Conservation (phyloP, 2,797 vertebrate genomes). For the Fistularia commersonii region DNA sequence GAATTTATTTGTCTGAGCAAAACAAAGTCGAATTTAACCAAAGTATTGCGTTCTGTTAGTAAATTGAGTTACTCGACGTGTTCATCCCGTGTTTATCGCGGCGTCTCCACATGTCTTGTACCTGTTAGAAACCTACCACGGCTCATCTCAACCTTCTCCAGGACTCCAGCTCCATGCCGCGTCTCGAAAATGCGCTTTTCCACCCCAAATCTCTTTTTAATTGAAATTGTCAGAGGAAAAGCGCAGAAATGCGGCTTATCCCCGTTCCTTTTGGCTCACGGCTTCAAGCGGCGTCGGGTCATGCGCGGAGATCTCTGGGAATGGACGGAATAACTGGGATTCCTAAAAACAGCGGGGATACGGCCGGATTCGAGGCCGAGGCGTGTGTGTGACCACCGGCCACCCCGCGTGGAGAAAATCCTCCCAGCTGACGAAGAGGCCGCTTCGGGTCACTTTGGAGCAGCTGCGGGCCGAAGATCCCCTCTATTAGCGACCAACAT, state of each 20-base stretch:
- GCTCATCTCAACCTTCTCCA: conserved; percentile 27
- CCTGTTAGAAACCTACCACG: conserved; percentile 8
- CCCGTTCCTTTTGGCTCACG: conserved; percentile 49
- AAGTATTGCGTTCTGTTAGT: too few species aligned
- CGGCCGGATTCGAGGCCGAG: conserved; percentile 10
- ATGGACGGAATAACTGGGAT: conserved; percentile 74
- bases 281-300: conserved; percentile 64
- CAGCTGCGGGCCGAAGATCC: not conserved
- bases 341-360: conserved; percentile 68
- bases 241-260: conserved; percentile 72
- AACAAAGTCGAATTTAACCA: too few species aligned
- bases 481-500: not conserved
- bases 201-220: conserved; percentile 84
- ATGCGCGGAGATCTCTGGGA: conserved; percentile 69
- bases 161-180: conserved; percentile 24
- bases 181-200: conserved; percentile 70
- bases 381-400: conserved; percentile 26
- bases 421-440: conserved; percentile 12
- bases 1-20: too few species aligned
- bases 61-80: too few species aligned
- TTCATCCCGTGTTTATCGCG: not conserved
- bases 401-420: conserved; percentile 16
- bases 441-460: conserved; percentile 7
- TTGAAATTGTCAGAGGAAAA: conserved; percentile 68
- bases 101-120: not conserved